phyloP scores from a whole-genome alignment of 2,888 invertebrate species.

The Latrodectus elegans region DNA sequence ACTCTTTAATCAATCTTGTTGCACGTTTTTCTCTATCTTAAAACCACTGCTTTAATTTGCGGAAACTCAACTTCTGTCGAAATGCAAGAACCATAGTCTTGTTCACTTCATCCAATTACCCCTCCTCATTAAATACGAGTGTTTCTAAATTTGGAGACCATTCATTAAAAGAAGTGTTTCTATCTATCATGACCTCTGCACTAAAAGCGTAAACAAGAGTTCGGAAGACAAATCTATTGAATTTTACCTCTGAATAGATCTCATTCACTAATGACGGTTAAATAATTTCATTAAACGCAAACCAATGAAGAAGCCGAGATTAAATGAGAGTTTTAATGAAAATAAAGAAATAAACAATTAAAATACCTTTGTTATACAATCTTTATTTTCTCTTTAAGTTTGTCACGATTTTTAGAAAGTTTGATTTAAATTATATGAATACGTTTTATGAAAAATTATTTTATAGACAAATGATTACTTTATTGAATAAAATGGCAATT shows the following conservation, averaged over 20 bases:
- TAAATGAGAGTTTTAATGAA: not conserved
- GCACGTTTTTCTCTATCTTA: slow-evolving; percentile 1
- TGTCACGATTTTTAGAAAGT: not conserved
- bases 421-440: not conserved
- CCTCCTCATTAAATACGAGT: slow-evolving; percentile 54
- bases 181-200: not conserved
- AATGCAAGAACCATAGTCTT: slow-evolving; percentile 32
- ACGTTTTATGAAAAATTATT: too few species aligned
- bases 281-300: slow-evolving; percentile 48
- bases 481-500: too few species aligned
- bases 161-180: slow-evolving; percentile 61
- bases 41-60: slow-evolving; percentile 42
- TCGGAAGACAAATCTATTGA: slow-evolving; percentile 51
- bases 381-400: not conserved
- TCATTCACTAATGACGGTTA: slow-evolving; percentile 48
- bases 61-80: slow-evolving; percentile 23
- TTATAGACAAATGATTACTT: too few species aligned
- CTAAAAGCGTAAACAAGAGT: slow-evolving; percentile 27
- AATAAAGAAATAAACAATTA: not conserved
- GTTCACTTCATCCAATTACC: slow-evolving; percentile 53
- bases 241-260: slow-evolving; percentile 47
- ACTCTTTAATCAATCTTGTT: not conserved
- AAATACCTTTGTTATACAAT: not conserved
- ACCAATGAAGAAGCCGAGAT: not conserved
- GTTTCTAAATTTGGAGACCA: slow-evolving; percentile 58